These are phyloP conservation scores for Alligator sinensis DNA, from an alignment of 2,113 vertebrate species.

Conservation along the genomic window DNA sequence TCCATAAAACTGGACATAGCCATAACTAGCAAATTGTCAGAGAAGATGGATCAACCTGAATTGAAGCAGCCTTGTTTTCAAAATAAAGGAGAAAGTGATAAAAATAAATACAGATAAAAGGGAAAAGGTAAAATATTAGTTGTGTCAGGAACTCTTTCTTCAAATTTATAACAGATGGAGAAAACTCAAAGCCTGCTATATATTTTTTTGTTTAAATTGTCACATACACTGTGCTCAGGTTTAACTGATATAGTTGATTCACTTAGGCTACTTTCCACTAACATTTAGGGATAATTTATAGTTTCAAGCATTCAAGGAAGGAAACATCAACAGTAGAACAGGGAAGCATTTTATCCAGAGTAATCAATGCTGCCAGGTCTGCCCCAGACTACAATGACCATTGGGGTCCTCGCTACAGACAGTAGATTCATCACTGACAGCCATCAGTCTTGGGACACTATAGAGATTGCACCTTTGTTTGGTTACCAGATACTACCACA, in stretches of 20 bases:
- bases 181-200: fast-evolving
- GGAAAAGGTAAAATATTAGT: background rate
- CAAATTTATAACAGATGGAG: background rate
- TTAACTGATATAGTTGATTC: background rate
- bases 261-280: background rate
- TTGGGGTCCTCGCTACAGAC: no score
- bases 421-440: no score
- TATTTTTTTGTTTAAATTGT: slow-evolving; percentile 11
- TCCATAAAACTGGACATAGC: background rate
- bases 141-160: background rate
- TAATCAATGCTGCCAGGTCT: no score
- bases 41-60: slow-evolving; percentile 25
- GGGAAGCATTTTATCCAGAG: background rate
- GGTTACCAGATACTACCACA: no score
- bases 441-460: no score
- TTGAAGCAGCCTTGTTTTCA: slow-evolving; percentile 30
- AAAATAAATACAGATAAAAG: slow-evolving; percentile 14
- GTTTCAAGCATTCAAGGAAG: background rate
- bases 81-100: slow-evolving; percentile 5
- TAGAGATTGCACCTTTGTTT: no score
- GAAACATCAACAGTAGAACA: background rate
- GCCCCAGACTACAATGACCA: background rate
- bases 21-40: slow-evolving; percentile 11
- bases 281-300: background rate
- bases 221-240: background rate